A percentile compares a stretch with the other conserved stretches of the same genome.
phyloP scores from a whole-genome alignment of 2,113 vertebrate species.

The Notothenia rossii region DNA sequence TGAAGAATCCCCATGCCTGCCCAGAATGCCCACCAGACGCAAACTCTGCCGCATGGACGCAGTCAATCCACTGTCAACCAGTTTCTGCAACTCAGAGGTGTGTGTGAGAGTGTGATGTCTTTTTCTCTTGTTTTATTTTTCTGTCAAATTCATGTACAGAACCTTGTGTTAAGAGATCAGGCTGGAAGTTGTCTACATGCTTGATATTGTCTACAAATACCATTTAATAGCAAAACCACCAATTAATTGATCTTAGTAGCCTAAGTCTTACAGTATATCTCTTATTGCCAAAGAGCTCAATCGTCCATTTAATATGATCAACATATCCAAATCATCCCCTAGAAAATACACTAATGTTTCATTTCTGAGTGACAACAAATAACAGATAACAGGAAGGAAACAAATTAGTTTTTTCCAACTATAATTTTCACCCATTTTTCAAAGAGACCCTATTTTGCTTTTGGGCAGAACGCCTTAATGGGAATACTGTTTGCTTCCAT shows the following conservation, averaged over 20 bases:
- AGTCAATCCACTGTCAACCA: conserved; percentile 45
- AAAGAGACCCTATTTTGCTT: too few species aligned
- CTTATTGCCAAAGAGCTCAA: neutral
- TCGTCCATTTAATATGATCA: neutral
- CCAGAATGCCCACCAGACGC: conserved; percentile 16
- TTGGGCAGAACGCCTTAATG: too few species aligned
- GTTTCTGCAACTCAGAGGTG: conserved; percentile 49
- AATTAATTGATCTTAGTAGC: neutral
- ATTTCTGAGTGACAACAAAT: neutral
- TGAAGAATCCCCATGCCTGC: conserved; percentile 12
- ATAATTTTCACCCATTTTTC: too few species aligned
- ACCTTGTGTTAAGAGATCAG: neutral
- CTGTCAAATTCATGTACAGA: too few species aligned
- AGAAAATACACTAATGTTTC: neutral
- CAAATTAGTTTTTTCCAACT: too few species aligned
- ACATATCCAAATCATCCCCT: neutral
- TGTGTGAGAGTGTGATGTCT: conserved; percentile 3
- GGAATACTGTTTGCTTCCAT: too few species aligned
- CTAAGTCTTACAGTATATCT: neutral
- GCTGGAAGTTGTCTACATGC: neutral
- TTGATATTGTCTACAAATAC: neutral
- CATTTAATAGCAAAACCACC: neutral
- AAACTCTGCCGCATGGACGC: conserved; percentile 74
- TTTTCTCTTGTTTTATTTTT: neutral
- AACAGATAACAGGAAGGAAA: too few species aligned